Evolutionary conservation across 2,797 vertebrate species (phyloP), one percentile per base, ranked within the genome.

Genomic region (Tenualosa ilisha): DNA sequence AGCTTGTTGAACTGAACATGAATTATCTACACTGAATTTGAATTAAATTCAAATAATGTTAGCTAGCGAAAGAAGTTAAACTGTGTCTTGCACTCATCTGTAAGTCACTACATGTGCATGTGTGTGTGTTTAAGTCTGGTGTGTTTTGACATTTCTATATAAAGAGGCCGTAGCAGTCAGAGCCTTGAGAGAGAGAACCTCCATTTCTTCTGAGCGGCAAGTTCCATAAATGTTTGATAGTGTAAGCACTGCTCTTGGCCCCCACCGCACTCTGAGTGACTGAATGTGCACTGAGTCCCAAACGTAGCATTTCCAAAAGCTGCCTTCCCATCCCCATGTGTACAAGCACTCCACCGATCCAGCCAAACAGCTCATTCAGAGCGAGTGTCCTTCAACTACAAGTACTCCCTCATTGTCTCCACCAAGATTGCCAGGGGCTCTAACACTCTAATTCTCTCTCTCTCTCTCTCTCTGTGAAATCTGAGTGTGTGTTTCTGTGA

Each of bases 91-190:
- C 53, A 54, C 53, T 54, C 12, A 54, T 54, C 53, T 54, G 12
- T 85, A 65, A 82, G 83, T 54, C 49, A 84, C 54, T 79, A 40
- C 46, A 17, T 79, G 37, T 75, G 31, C 40, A 31, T 75, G 31
- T 6, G 31, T 20, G 37, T 17, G 68, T 75, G 31, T 12, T 6
- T 72, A 11, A 5, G 11, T 75, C 15, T 43, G 40, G 11, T 75
- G 68, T 43, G 40, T 75, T 43, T 43, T 75, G 37, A 75, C 68
- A 75, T 17, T 17, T 75, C 6, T 79, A 79, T 46, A 79, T 46
- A 46, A 79, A 79, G 72, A 46, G 17, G 72, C 40, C 22, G 72
- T 79, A 17, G 40, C 40, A 46, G 72, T 22, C 40, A 2, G 40
- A 79, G 15, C 37, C 72, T 43, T 79, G 72, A 9, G 72, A 37